A percentile compares a stretch with the other conserved stretches of the same genome.
Evolutionary conservation across 2,797 vertebrate species (phyloP).

Genomic region (Mormyrops attenuatus): DNA sequence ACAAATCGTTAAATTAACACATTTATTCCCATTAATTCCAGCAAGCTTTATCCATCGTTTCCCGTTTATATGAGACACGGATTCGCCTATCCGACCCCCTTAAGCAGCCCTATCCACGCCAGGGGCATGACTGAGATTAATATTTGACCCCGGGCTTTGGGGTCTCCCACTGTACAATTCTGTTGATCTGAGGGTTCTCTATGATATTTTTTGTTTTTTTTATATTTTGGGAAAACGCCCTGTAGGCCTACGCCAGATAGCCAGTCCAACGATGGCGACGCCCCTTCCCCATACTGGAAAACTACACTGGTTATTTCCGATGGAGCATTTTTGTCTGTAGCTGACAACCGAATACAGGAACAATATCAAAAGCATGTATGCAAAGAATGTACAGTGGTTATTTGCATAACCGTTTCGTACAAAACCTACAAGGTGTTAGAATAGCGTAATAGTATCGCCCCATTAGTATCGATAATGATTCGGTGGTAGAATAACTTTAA

Average conservation of each 20-base stretch:
- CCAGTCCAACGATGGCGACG: not conserved
- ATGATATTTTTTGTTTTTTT: not conserved
- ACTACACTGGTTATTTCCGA: not conserved
- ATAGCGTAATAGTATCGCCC: not conserved
- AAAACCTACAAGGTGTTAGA: not conserved
- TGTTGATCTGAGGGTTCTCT: not conserved
- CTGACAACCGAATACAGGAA: not conserved
- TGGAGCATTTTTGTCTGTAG: not conserved
- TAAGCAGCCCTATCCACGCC: not conserved
- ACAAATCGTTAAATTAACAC: not conserved
- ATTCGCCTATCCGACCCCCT: not conserved
- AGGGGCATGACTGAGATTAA: not conserved
- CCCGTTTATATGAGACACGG: not conserved
- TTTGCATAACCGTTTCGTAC: not conserved
- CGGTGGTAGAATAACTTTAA: not conserved
- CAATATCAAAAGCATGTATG: not conserved
- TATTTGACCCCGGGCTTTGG: not conserved
- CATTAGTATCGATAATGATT: not conserved
- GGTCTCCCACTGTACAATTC: not conserved
- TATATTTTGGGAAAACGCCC: not conserved
- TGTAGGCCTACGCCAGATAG: not conserved
- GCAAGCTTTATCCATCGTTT: not conserved
- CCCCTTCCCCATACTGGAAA: not conserved
- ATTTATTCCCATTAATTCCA: not conserved
- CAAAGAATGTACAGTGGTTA: not conserved